phyloP scores from a whole-genome alignment of 1,140 invertebrate genomes.

The Atta cephalotes region DNA sequence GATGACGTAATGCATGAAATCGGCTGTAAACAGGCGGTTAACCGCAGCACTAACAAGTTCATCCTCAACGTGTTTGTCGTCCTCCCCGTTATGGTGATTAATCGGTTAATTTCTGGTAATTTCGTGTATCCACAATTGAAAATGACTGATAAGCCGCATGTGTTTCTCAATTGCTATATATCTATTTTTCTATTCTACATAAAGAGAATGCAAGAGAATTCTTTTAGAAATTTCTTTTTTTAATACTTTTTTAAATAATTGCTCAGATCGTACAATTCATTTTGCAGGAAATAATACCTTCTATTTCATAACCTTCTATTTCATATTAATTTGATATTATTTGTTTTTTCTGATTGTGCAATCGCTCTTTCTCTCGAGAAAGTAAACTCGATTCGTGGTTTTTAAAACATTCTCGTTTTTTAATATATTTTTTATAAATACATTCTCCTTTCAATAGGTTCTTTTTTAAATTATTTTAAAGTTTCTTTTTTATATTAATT shows the following conservation, averaged over 20 bases:
- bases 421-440: neutral
- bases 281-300: constrained; percentile 3
- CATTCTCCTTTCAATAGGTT: neutral
- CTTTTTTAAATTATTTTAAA: no score
- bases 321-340: constrained; percentile 9
- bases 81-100: constrained; percentile 58
- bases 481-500: no score
- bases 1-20: constrained; percentile 55
- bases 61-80: constrained; percentile 64
- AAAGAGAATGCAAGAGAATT: no score
- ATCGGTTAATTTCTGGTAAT: constrained; percentile 72
- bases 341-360: neutral
- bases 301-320: neutral
- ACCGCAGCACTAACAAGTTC: constrained; percentile 74
- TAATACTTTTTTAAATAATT: neutral
- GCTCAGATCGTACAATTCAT: neutral
- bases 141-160: neutral
- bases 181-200: neutral
- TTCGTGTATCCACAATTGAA: constrained; percentile 56
- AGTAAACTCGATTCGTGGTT: neutral
- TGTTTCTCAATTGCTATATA: neutral
- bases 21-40: constrained; percentile 71
- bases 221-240: neutral
- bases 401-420: neutral
- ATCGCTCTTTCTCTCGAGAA: neutral